A percentile compares a stretch with the other conserved stretches of the same genome.
These are phyloP conservation scores for Clavelina lepadiformis DNA, from an alignment of 23 tunicate species.

Conservation along the genomic window DNA sequence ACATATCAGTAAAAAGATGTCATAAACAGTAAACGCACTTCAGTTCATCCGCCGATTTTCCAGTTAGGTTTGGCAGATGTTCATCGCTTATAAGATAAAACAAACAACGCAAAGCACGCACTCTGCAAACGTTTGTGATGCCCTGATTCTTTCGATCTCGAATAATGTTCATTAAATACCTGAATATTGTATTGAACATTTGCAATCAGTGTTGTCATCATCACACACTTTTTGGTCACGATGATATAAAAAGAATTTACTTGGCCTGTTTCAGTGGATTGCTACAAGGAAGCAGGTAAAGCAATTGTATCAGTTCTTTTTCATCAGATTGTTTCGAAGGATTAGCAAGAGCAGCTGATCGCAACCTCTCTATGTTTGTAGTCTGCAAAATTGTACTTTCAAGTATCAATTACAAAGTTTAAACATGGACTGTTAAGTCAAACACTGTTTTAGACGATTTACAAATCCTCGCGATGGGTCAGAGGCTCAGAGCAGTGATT, in stretches of 20 bases:
- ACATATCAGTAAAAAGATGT: no score
- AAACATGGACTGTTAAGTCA: background rate
- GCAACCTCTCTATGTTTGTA: slow-evolving; percentile 16
- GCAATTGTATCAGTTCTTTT: slow-evolving; percentile 36
- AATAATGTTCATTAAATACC: slow-evolving; percentile 24
- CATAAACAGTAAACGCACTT: no score
- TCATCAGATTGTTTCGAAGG: slow-evolving; percentile 10
- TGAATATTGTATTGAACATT: background rate
- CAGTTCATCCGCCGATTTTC: slow-evolving; percentile 12
- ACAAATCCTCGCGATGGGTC: no score
- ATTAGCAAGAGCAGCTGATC: slow-evolving; percentile 14
- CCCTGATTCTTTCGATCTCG: slow-evolving; percentile 33
- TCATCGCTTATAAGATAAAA: slow-evolving; percentile 44
- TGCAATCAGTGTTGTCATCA: background rate
- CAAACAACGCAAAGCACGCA: slow-evolving; percentile 53
- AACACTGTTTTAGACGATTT: no score
- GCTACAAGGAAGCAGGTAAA: slow-evolving; percentile 35
- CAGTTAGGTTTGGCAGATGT: slow-evolving; percentile 1
- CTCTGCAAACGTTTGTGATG: slow-evolving; percentile 41
- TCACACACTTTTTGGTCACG: background rate
- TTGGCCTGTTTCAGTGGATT: slow-evolving; percentile 41
- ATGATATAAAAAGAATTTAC: slow-evolving; percentile 7
- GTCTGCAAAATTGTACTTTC: slow-evolving; percentile 27
- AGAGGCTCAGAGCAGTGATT: no score
- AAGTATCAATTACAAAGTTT: background rate